phyloP scores from a whole-genome alignment of 2,113 vertebrate genomes.

The Rhabdornis inornatus region DNA sequence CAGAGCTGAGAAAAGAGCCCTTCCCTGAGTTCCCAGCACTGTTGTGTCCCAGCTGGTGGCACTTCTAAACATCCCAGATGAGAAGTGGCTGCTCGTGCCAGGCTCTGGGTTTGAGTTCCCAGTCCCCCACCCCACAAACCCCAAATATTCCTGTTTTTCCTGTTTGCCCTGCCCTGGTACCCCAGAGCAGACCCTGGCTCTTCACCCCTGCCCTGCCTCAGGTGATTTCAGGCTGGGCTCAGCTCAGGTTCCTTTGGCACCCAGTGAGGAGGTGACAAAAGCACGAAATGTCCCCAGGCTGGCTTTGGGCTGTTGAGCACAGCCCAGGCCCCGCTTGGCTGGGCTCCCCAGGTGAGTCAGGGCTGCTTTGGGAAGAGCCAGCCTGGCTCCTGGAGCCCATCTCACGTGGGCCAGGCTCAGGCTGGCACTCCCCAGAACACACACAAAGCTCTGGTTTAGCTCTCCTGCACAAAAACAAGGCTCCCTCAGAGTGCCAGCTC shows the following conservation, averaged over 20 bases:
- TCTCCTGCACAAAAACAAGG: background rate
- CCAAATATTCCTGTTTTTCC: rapidly evolving
- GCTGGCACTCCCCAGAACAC: background rate
- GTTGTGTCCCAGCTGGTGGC: background rate
- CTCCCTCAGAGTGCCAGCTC: background rate
- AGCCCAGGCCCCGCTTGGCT: background rate
- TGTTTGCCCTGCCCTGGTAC: rapidly evolving
- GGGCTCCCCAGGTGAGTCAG: background rate
- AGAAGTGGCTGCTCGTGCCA: rapidly evolving
- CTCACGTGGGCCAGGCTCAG: background rate
- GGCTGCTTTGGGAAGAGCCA: background rate
- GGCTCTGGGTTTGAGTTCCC: background rate
- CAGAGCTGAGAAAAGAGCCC: background rate
- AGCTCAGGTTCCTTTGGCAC: background rate
- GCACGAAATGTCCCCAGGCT: background rate
- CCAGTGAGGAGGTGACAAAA: background rate
- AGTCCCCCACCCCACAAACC: background rate
- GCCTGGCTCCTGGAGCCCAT: background rate
- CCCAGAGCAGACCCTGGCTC: background rate
- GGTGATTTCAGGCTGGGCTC: background rate
- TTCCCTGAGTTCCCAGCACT: background rate
- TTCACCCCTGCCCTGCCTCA: background rate
- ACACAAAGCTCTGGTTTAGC: background rate
- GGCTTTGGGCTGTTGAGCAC: background rate
- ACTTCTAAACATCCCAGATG: background rate